Percentiles rank a stretch among this genome's conserved stretches.
These are phyloP conservation scores for Nomada fabriciana DNA, from an alignment of 2,888 invertebrate genomes.

Conservation along the genomic window DNA sequence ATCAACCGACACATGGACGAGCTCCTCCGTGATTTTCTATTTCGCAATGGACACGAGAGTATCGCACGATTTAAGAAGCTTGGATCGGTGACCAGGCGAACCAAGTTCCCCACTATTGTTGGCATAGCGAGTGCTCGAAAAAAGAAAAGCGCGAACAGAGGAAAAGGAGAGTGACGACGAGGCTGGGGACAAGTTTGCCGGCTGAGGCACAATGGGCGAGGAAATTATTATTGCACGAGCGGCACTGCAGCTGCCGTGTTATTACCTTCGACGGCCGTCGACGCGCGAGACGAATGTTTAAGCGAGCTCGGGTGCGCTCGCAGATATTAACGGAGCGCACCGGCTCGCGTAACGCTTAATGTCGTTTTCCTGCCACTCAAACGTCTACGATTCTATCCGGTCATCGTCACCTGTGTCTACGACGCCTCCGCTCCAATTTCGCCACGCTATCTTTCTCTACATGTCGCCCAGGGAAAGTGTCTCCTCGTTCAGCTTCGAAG, in stretches of 20 bases:
- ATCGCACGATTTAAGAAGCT: background rate
- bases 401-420: conserved; percentile 1
- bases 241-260: conserved; percentile 55
- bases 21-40: background rate
- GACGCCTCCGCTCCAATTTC: background rate
- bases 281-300: conserved; percentile 60
- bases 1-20: background rate
- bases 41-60: no score
- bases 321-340: conserved; percentile 46
- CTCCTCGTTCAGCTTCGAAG: background rate
- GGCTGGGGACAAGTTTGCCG: background rate
- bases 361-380: conserved; percentile 15
- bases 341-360: conserved; percentile 32
- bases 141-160: background rate
- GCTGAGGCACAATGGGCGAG: background rate
- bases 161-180: background rate
- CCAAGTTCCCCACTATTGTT: no score
- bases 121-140: background rate
- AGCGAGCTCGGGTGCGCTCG: conserved; percentile 14
- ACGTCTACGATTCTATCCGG: background rate
- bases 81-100: background rate
- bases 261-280: conserved; percentile 59
- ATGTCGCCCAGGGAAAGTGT: no score
- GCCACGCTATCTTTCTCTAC: no score
- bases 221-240: conserved; percentile 67